Conservation (phyloP, 2,888 invertebrate species). For the Coremacera marginata region DNA sequence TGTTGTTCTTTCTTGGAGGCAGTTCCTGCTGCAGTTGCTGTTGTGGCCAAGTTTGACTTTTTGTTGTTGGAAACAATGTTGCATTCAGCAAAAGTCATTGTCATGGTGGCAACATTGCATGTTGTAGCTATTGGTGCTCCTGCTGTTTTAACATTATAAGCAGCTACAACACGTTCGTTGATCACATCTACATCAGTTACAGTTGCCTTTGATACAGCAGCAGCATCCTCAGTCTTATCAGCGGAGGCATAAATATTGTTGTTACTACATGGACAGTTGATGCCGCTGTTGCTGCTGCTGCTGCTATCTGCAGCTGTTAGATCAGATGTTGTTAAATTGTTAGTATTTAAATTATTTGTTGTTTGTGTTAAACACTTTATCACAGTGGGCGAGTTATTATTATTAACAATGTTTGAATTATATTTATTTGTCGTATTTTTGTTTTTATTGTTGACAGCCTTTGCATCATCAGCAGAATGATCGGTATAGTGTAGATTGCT, state of each 20-base stretch:
- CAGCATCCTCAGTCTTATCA: conserved; percentile 34
- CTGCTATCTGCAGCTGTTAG: conserved; percentile 39
- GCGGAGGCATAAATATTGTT: conserved; percentile 1
- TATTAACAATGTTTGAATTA: conserved; percentile 60
- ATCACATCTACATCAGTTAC: conserved; percentile 16
- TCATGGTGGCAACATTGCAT: conserved; percentile 72
- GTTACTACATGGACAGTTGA: conserved; percentile 24
- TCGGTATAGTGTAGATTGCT: conserved; percentile 44
- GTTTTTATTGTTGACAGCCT: conserved; percentile 61
- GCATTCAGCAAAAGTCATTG: conserved; percentile 66
- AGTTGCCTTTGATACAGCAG: neutral
- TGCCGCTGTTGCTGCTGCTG: conserved; percentile 3
- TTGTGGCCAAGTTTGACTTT: conserved; percentile 48
- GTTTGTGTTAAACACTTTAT: conserved; percentile 70
- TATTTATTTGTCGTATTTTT: conserved; percentile 61
- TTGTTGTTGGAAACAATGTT: conserved; percentile 58
- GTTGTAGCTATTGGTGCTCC: conserved; percentile 49
- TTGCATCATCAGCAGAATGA: conserved; percentile 52
- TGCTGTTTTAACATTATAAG: conserved; percentile 16
- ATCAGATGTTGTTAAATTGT: conserved; percentile 47
- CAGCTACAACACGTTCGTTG: conserved; percentile 15
- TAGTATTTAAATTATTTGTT: conserved; percentile 49
- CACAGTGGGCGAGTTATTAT: conserved; percentile 65
- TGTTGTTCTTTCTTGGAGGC: conserved; percentile 55
- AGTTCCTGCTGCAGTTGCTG: conserved; percentile 56